A percentile compares a stretch with the other conserved stretches of the same genome.
Conservation (phyloP, 2,888 invertebrate species). For the Alloscopus bannaensis region DNA sequence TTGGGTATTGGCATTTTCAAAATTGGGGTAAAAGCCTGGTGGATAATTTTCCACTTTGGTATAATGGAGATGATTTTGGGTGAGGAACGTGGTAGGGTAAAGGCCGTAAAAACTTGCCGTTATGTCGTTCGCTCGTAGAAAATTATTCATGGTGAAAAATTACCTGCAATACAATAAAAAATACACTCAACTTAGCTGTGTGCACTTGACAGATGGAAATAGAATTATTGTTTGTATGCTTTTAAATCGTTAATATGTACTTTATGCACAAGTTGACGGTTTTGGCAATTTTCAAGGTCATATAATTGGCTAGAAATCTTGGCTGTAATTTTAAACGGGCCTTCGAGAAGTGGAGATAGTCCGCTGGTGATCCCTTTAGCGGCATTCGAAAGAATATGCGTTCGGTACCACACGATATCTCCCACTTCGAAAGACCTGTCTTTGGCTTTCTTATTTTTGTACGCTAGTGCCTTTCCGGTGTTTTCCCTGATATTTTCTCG, state of each 20-base stretch:
- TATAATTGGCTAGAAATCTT: constrained; percentile 30
- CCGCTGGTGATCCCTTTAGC: constrained; percentile 32
- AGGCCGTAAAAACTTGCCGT: too few relatives aligned
- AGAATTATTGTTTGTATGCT: background rate
- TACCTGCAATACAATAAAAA: too few relatives aligned
- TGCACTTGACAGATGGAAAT: too few relatives aligned
- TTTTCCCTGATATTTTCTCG: constrained; percentile 30
- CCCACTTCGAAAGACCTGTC: constrained; percentile 25
- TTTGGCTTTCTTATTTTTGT: constrained; percentile 42
- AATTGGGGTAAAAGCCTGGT: too few relatives aligned
- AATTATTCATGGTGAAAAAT: too few relatives aligned
- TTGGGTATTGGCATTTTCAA: too few relatives aligned
- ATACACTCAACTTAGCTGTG: too few relatives aligned
- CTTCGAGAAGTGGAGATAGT: constrained; percentile 29
- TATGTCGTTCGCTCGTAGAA: too few relatives aligned
- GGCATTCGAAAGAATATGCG: constrained; percentile 44
- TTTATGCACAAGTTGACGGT: constrained; percentile 2
- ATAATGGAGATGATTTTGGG: too few relatives aligned
- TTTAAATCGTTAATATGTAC: constrained; percentile 52
- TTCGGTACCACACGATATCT: constrained; percentile 38
- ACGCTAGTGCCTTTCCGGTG: background rate
- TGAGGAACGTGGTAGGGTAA: too few relatives aligned
- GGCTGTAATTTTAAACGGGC: constrained; percentile 41
- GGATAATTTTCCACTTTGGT: too few relatives aligned
- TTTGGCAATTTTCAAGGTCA: constrained; percentile 19